Base-by-base conservation (phyloP, 2,113 vertebrate species). In the Carassius carassius region DNA sequence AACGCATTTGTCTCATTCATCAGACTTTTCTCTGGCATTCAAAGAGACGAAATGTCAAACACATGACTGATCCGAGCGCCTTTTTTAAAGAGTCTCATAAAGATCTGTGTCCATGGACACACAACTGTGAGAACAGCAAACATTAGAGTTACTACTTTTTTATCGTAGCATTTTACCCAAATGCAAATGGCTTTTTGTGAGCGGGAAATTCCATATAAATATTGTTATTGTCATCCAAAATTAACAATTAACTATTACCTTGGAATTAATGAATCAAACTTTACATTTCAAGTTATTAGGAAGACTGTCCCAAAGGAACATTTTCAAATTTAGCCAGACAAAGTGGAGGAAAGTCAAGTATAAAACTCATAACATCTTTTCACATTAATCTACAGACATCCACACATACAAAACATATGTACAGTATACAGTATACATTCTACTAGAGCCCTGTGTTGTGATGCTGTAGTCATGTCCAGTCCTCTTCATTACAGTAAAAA, bases 321-420 rank as follows among this genome's bases (percentile, higher is more conserved):
- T 51, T 62, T 79, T 86, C n/a, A 86, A 91, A 82, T 75, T 78
- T 69, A 69, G 41, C 49, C 72, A 73, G 19, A 80, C 32, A 5
- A 85, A 69, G 35, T 89, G 82, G 74, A 78, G 72, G 88, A 84
- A 78, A 75, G 90, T 92, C 89, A 92, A 92, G 91, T 94, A 93
- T 90, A 83, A 82, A 89, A 92, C 87, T 89, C 88, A 88, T 85
- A 91, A 93, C 91, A 94, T 93, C 91, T 91, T n/a, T 87, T 81
- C 82, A 60, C 81, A 85, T 81, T 44, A 72, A 41, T 54, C 56
- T 82, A 25, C 73, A 82, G 6, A 84, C 84, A 76, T 78, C 86
- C 78, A 86, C 21, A 63, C 49, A 74, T 44, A 85, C 51, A 85
- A 78, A 72, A 82, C 65, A 51, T 87, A 86, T 87, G 19, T 87